Evolutionary conservation across 2,113 vertebrate species (phyloP).

Genomic region (Pterocles orientalis): DNA sequence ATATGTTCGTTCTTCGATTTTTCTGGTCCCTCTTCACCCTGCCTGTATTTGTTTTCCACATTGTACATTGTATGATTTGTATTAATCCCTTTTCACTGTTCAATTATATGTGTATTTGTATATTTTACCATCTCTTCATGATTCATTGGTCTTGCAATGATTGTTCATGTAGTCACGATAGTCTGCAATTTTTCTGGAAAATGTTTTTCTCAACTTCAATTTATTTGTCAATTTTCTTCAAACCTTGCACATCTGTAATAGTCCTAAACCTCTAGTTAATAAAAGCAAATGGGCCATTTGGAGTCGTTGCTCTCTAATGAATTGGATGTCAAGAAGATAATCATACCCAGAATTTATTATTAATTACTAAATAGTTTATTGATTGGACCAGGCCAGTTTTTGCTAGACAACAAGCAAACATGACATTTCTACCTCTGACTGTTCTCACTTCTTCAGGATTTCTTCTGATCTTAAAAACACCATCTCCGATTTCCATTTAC

Average conservation of each 20-base stretch:
- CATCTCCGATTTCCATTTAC: neutral
- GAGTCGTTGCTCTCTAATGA: neutral
- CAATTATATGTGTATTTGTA: neutral
- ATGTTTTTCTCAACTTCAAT: neutral
- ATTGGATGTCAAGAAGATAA: slow-evolving; percentile 7
- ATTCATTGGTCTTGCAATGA: neutral
- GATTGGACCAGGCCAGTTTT: neutral
- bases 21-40: neutral
- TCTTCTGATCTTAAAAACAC: neutral
- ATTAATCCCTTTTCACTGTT: neutral
- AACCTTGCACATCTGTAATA: neutral
- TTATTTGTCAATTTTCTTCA: slow-evolving; percentile 1
- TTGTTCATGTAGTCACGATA: neutral
- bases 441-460: neutral
- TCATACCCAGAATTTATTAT: neutral
- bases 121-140: neutral
- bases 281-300: slow-evolving; percentile 5
- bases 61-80: neutral
- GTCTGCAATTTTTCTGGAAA: neutral
- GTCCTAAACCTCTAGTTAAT: neutral
- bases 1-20: neutral
- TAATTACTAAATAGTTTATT: neutral
- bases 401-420: neutral
- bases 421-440: neutral
- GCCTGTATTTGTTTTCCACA: neutral